These are phyloP conservation scores for Astropecten irregularis DNA, from an alignment of 53 echinoderm and acorn worm species.

Conservation along the genomic window DNA sequence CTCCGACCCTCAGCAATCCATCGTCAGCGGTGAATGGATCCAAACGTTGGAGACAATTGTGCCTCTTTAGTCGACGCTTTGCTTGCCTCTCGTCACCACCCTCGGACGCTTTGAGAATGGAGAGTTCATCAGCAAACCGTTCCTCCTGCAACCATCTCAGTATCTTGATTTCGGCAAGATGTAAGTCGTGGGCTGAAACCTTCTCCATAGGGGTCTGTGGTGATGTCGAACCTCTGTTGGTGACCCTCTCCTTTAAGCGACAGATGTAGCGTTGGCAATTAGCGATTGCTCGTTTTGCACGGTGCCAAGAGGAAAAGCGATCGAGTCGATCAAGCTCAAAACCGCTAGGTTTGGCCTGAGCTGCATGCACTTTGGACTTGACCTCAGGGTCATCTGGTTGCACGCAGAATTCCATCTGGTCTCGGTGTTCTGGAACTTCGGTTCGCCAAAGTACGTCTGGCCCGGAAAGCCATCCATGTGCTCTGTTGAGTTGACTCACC, in stretches of 20 bases:
- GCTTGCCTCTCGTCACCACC: not conserved
- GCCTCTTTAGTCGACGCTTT: not conserved
- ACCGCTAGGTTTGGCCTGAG: not conserved
- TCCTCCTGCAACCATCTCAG: conserved; percentile 41
- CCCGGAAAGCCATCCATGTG: conserved; percentile 29
- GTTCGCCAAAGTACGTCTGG: conserved; percentile 32
- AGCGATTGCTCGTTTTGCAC: conserved; percentile 45
- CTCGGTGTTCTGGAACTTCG: not conserved
- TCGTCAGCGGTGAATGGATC: conserved; percentile 66
- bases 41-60: conserved; percentile 45
- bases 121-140: conserved; percentile 50
- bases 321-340: conserved; percentile 37
- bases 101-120: conserved; percentile 4
- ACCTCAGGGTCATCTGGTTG: conserved; percentile 35
- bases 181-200: conserved; percentile 18
- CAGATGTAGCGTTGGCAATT: conserved; percentile 50
- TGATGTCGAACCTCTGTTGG: no score
- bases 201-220: not conserved
- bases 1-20: conserved; percentile 70
- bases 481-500: not conserved
- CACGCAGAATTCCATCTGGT: not conserved
- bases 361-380: conserved; percentile 14
- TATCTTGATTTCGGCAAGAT: conserved; percentile 44
- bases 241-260: not conserved
- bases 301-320: conserved; percentile 59